phyloP scores from a whole-genome alignment of 2,113 vertebrate species.

The Carassius auratus region DNA sequence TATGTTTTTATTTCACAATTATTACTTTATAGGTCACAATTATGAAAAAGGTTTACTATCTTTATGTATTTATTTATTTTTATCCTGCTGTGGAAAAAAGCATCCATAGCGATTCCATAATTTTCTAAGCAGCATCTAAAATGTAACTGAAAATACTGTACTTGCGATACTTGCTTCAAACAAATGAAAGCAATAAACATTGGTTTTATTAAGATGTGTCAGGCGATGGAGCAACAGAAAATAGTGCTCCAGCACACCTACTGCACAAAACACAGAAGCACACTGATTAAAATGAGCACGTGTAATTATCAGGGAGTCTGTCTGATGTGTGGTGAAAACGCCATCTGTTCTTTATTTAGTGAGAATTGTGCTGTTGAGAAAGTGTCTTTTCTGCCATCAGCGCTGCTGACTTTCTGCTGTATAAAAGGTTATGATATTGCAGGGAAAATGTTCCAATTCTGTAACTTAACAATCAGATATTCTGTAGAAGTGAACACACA shows the following conservation, averaged over 20 bases:
- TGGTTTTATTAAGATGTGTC: not conserved
- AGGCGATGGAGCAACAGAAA: not conserved
- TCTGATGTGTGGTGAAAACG: conserved; percentile 37
- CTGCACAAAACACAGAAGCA: not conserved
- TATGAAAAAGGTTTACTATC: too few species aligned
- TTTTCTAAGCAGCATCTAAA: not conserved
- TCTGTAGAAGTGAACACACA: not conserved
- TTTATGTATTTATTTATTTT: too few species aligned
- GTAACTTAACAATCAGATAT: not conserved
- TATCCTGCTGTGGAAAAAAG: not conserved
- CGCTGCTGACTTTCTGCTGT: conserved; percentile 7
- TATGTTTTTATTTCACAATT: too few species aligned
- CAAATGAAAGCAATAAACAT: not conserved
- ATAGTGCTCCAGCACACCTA: not conserved
- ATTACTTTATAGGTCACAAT: too few species aligned
- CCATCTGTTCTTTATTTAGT: conserved; percentile 47
- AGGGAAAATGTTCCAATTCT: not conserved
- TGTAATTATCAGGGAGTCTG: conserved; percentile 20
- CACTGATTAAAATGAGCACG: conserved; percentile 21
- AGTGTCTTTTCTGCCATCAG: conserved; percentile 20
- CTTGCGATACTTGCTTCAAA: not conserved
- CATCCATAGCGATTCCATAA: not conserved
- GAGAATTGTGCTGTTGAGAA: not conserved
- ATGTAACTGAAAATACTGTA: not conserved
- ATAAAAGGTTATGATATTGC: not conserved